A percentile compares a stretch with the other conserved stretches of the same genome.
Conservation (phyloP, 2,113 vertebrate species). For the Neopipo cinnamomea region DNA sequence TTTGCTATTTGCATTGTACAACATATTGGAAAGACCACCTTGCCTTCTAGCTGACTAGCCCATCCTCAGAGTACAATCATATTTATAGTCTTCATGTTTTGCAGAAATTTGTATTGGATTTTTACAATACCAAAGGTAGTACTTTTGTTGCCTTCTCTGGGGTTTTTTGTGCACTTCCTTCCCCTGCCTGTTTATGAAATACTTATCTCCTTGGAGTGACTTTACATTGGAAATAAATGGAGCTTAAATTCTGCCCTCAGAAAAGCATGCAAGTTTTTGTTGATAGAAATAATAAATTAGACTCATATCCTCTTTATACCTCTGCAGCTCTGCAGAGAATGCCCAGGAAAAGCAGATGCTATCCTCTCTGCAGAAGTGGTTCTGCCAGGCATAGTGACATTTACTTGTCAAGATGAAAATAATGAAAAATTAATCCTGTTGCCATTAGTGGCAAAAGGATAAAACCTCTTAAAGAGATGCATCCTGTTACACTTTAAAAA, state of each 20-base stretch:
- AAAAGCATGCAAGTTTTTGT: neutral
- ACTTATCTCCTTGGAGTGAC: neutral
- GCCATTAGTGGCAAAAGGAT: neutral
- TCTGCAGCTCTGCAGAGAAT: neutral
- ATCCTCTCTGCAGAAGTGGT: neutral
- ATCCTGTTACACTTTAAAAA: neutral
- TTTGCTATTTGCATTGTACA: neutral
- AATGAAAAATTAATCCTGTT: constrained; percentile 47
- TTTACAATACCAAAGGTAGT: neutral
- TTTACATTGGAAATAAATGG: neutral
- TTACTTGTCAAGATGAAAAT: constrained; percentile 13
- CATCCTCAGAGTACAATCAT: neutral
- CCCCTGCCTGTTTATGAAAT: neutral
- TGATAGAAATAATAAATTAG: neutral
- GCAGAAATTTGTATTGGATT: neutral
- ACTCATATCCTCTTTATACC: neutral
- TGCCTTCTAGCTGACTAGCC: neutral
- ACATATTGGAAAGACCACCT: neutral
- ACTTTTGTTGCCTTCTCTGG: neutral
- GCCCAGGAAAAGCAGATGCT: neutral
- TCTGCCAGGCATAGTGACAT: neutral
- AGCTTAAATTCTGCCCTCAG: neutral
- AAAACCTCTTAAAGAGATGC: neutral
- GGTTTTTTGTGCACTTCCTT: neutral
- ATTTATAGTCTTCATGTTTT: neutral